These are phyloP conservation scores for Tigriopus californicus DNA, from an alignment of 2,888 invertebrate genomes.

Conservation along the genomic window DNA sequence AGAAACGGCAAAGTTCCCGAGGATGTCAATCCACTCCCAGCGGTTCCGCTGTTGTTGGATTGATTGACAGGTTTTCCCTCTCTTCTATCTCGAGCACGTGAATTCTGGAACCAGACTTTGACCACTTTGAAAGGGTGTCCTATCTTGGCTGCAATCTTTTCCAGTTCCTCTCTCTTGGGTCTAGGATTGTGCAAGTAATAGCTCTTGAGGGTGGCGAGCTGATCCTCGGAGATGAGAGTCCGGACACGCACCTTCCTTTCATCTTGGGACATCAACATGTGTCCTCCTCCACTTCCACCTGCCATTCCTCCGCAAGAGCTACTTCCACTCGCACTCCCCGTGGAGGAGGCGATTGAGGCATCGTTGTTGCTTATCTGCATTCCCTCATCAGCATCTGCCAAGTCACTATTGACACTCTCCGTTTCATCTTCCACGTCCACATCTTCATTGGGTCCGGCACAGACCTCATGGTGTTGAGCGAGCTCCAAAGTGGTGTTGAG, in stretches of 20 bases:
- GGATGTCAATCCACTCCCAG: neutral
- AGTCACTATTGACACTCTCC: constrained; percentile 10
- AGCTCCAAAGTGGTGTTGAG: neutral
- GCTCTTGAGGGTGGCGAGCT: constrained; percentile 66
- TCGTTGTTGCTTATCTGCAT: constrained; percentile 34
- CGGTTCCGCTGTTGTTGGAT: no score
- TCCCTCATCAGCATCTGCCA: constrained; percentile 21
- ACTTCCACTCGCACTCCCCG: neutral
- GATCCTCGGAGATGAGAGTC: constrained; percentile 83
- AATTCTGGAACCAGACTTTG: constrained; percentile 94
- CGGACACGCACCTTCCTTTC: constrained; percentile 45
- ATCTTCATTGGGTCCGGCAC: neutral
- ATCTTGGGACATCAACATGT: constrained; percentile 16
- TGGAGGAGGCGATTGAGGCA: constrained; percentile 17
- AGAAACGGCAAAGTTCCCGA: neutral
- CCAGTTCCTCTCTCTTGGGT: constrained; percentile 82
- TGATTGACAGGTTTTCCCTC: constrained; percentile 36
- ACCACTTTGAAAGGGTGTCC: constrained; percentile 37
- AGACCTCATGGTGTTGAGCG: neutral
- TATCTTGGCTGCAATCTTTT: constrained; percentile 57
- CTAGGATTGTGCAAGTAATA: constrained; percentile 77
- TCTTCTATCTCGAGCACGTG: constrained; percentile 66
- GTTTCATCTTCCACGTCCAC: neutral
- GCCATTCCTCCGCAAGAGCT: neutral
- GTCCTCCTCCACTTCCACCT: neutral